Percentiles rank a stretch among this genome's conserved stretches.
Evolutionary conservation across 2,113 vertebrate species (phyloP).

Genomic region (Rhinolophus ferrumequinum): DNA sequence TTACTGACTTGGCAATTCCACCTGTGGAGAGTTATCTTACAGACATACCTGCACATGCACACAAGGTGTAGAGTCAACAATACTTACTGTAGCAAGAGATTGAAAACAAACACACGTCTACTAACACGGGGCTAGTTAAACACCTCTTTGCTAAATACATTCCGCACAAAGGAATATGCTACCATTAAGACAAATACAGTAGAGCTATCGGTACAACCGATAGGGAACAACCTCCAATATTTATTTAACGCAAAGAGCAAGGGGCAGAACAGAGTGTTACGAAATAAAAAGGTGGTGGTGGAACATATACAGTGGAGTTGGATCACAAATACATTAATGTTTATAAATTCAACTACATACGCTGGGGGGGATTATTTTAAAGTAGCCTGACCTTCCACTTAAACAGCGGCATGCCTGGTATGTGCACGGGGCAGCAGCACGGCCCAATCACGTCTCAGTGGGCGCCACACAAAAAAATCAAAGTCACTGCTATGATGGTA

Average conservation of each 20-base stretch:
- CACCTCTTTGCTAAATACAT: background rate
- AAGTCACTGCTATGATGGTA: background rate
- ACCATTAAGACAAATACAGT: background rate
- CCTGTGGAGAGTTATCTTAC: background rate
- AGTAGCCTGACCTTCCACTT: background rate
- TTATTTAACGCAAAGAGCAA: background rate
- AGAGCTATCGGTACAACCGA: background rate
- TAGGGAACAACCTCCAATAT: background rate
- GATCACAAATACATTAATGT: background rate
- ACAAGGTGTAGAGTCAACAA: background rate
- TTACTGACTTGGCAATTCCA: background rate
- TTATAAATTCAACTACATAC: background rate
- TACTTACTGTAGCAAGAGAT: background rate
- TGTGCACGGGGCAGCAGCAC: accelerated
- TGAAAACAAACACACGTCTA: background rate
- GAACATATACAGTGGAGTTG: background rate
- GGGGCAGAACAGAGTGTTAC: background rate
- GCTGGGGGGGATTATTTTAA: background rate
- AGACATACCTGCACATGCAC: background rate
- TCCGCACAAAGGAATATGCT: background rate
- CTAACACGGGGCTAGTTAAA: background rate
- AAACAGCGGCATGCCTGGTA: background rate
- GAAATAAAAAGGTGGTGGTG: background rate
- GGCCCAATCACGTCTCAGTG: background rate
- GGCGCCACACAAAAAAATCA: background rate